Evolutionary conservation across 2,888 invertebrate genomes (phyloP), one percentile per base, ranked within the genome.

Genomic region (Branchellion lobata): DNA sequence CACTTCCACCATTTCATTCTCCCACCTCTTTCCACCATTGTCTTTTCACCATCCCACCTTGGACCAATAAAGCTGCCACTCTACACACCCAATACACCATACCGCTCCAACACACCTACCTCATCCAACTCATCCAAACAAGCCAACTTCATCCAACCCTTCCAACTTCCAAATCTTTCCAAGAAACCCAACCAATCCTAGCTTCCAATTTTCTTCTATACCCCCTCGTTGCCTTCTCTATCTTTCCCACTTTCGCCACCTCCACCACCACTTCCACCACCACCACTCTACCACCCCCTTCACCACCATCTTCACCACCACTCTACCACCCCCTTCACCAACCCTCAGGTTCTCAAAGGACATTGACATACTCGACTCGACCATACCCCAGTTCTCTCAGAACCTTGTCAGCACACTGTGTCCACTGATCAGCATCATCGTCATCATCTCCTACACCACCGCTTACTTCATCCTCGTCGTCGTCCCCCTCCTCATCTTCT

Each of bases 371-470:
- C 65, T 83, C n/a, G 83, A 83, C 78, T 74, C 77, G 29, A 80
- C 79, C 69, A 78, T 83, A 31, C 82, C 81, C 24, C 79, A 83
- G 81, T 79, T 82, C 65, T 80, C 79, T 36, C 80, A 80, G 75
- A 84, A 81, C 73, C 61, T 83, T 65, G n/a, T 81, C 47, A 80
- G 78, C 3, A 80, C 81, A 5, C 69, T 84, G 14, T 75, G 80
- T 21, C 81, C 85, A 72, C 84, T 84, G 18, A 78, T 85, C 24
- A 83, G 84, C n/a, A 87, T 86, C 33, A 78, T 88, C 71, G 81
- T 84, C 79, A 84, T 86, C 80, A 85, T 87, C 40, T 79, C 83
- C 69, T 85, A 85, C 81, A 84, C 84, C 53, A 86, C 85, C 5
- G 86, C 87, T 3, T 31, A 80, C 33, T 84, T 86, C 79, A 73